A percentile compares a stretch with the other conserved stretches of the same genome.
Conservation (phyloP, 2,797 vertebrate species). For the Bradypus variegatus region DNA sequence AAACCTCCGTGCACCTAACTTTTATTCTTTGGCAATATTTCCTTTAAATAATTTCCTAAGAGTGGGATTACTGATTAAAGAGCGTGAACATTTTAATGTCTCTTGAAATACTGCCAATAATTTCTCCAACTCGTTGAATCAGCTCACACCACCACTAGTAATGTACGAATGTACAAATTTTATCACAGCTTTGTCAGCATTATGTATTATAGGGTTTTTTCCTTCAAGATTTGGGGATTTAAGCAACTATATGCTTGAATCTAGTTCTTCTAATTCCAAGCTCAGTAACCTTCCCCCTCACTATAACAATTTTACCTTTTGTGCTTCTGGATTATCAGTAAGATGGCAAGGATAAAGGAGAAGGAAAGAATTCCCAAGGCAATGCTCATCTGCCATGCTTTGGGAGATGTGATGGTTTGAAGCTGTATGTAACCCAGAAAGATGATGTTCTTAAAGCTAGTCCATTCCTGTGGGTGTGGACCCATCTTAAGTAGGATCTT, state of each 20-base stretch:
- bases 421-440: neutral
- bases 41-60: conserved; percentile 36
- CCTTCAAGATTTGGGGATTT: neutral
- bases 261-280: neutral
- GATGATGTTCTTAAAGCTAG: too few relatives aligned
- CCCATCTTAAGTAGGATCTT: too few relatives aligned
- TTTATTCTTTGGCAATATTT: conserved; percentile 20
- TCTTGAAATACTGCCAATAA: conserved; percentile 34
- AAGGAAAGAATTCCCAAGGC: neutral
- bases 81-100: conserved; percentile 27
- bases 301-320: neutral
- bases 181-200: neutral
- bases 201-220: neutral
- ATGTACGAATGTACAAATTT: neutral
- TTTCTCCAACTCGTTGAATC: neutral
- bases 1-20: neutral
- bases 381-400: neutral
- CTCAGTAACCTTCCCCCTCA: neutral
- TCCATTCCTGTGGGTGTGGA: too few relatives aligned
- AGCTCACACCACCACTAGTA: neutral
- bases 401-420: neutral
- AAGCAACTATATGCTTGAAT: conserved; percentile 1
- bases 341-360: neutral
- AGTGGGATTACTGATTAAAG: conserved; percentile 30
- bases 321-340: neutral